phyloP scores from a whole-genome alignment of 2,113 vertebrate genomes.

The Micromys minutus region DNA sequence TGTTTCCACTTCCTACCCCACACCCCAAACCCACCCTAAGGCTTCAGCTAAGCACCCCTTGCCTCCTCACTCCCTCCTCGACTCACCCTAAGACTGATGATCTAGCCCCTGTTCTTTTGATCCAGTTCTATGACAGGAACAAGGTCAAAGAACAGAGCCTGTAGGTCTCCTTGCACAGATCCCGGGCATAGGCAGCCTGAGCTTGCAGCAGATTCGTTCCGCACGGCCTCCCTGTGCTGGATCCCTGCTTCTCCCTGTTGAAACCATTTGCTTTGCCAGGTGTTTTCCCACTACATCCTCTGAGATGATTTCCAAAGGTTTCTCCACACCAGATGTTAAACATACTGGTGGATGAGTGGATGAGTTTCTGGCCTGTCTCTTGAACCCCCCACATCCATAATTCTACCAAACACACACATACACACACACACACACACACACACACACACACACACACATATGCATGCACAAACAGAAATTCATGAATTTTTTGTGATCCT shows the following conservation, averaged over 20 bases:
- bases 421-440: not conserved
- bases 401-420: not conserved
- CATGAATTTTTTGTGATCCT: not conserved
- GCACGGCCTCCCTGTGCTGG: conserved; percentile 62
- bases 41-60: not conserved
- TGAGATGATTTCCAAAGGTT: conserved; percentile 73
- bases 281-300: conserved; percentile 78
- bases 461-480: not conserved
- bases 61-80: accelerated
- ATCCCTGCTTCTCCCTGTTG: conserved; percentile 29
- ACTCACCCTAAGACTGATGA: not conserved
- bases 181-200: conserved; percentile 59
- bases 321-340: conserved; percentile 74
- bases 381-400: conserved; percentile 7
- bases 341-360: not conserved
- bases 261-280: conserved; percentile 41
- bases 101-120: not conserved
- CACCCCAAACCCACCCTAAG: not conserved
- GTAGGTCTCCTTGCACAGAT: not conserved
- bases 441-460: not conserved
- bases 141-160: conserved; percentile 62
- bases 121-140: conserved; percentile 31
- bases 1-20: conserved; percentile 31
- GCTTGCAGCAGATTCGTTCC: conserved; percentile 25
- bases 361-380: conserved; percentile 62